Conservation (phyloP, 2,113 vertebrate species). For the Ondatra zibethicus region DNA sequence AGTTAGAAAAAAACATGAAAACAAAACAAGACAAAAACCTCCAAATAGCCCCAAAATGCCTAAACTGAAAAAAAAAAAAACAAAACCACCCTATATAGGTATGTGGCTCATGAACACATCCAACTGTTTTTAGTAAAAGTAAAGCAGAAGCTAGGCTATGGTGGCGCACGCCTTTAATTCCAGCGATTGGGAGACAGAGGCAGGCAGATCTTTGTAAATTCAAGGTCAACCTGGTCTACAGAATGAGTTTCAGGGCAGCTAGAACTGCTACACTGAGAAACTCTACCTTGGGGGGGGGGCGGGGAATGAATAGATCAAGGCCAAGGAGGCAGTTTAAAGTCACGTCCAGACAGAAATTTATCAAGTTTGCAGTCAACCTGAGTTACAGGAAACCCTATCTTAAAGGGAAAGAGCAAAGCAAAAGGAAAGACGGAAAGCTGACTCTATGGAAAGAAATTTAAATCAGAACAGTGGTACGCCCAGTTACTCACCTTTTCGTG, state of each 20-base stretch:
- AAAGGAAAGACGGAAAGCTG: background rate
- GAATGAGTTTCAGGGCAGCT: background rate
- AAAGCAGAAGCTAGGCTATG: background rate
- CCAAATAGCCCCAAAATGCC: background rate
- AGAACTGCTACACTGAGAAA: background rate
- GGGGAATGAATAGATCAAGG: background rate
- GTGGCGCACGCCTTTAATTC: background rate
- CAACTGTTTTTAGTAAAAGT: background rate
- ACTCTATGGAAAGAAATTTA: background rate
- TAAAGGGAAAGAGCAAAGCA: background rate
- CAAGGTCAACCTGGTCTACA: background rate
- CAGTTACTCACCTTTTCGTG: slow-evolving; percentile 92
- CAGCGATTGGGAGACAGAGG: background rate
- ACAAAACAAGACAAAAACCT: background rate
- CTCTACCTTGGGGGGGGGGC: too few relatives aligned
- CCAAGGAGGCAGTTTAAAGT: background rate
- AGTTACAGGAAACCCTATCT: background rate
- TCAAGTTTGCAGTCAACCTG: background rate
- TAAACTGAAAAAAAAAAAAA: background rate
- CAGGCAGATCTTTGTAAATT: background rate
- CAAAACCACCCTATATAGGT: background rate
- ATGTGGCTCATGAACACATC: background rate
- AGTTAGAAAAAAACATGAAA: background rate
- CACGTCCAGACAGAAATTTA: background rate
- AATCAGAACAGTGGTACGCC: background rate